Conservation (phyloP, 2,797 vertebrate genomes). For the Apogon talboti region DNA sequence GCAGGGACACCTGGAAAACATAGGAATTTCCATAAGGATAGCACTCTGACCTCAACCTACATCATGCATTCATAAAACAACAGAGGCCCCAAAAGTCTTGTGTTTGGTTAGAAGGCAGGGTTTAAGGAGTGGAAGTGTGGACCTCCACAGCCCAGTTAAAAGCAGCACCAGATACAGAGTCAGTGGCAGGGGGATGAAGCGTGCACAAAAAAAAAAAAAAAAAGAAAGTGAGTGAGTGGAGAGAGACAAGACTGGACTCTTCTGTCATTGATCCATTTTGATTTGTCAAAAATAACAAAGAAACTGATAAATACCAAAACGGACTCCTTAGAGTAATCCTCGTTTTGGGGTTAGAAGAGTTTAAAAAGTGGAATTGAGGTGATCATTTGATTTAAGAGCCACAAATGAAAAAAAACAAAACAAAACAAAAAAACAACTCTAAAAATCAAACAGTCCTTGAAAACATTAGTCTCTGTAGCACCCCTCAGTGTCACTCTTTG, state of each 20-base stretch:
- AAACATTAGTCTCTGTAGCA: slow-evolving; percentile 74
- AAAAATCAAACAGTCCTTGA: slow-evolving; percentile 70
- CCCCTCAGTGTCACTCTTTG: slow-evolving; percentile 63
- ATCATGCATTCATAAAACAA: slow-evolving; percentile 74
- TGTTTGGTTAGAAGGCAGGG: slow-evolving; percentile 73
- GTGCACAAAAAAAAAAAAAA: slow-evolving; percentile 37
- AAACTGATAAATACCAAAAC: slow-evolving; percentile 40
- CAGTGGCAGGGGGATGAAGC: slow-evolving; percentile 53
- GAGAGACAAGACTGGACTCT: slow-evolving; percentile 6
- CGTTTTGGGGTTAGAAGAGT: slow-evolving; percentile 15
- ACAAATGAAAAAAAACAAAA: slow-evolving; percentile 42
- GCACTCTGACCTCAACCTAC: slow-evolving; percentile 55
- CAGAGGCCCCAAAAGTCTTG: slow-evolving; percentile 61
- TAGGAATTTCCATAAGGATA: slow-evolving; percentile 64
- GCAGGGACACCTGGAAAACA: slow-evolving; percentile 50
- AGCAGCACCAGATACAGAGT: slow-evolving; percentile 81
- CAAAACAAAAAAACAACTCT: slow-evolving; percentile 47
- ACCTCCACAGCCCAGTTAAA: slow-evolving; percentile 77
- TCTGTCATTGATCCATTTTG: slow-evolving; percentile 46
- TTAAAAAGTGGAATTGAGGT: slow-evolving; percentile 62
- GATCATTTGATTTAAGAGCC: slow-evolving; percentile 72
- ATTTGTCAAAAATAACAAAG: slow-evolving; percentile 59
- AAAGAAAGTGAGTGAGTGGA: too few species aligned
- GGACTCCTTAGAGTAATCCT: slow-evolving; percentile 46
- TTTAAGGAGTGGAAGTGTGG: slow-evolving; percentile 69